Conservation (phyloP, 1,140 invertebrate species). For the Saccostrea cuccullata region DNA sequence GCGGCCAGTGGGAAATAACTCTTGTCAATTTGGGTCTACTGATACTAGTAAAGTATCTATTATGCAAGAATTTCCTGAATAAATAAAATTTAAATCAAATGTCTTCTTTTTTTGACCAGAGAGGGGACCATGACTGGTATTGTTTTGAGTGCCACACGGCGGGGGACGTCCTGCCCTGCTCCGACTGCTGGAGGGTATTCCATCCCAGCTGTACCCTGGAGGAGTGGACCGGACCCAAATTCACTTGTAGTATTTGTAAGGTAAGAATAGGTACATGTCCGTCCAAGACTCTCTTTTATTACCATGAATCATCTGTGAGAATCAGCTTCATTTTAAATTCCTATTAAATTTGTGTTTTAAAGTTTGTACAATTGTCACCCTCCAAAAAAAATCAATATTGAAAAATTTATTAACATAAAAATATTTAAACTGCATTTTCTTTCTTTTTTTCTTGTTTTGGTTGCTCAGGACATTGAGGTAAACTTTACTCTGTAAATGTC, state of each 20-base stretch:
- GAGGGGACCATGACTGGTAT: constrained; percentile 85
- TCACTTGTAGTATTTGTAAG: constrained; percentile 81
- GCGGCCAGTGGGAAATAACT: no score
- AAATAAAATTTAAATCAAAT: not conserved
- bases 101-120: constrained; percentile 57
- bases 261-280: constrained; percentile 68
- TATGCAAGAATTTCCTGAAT: no score
- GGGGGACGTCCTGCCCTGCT: constrained; percentile 84
- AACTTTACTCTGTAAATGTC: constrained; percentile 13
- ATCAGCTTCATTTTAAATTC: no score
- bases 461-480: constrained; percentile 55
- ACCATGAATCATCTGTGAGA: no score
- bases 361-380: no score
- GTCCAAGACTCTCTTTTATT: not conserved
- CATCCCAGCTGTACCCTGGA: constrained; percentile 84
- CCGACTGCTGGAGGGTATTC: constrained; percentile 84
- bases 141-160: constrained; percentile 87
- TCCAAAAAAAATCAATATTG: no score
- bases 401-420: not conserved
- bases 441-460: constrained; percentile 15
- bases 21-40: no score
- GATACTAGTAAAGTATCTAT: no score
- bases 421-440: not conserved
- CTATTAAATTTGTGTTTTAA: no score
- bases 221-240: constrained; percentile 78